A percentile compares a stretch with the other conserved stretches of the same genome.
Evolutionary conservation across 2,113 vertebrate species (phyloP).

Genomic region (Neogale vison): DNA sequence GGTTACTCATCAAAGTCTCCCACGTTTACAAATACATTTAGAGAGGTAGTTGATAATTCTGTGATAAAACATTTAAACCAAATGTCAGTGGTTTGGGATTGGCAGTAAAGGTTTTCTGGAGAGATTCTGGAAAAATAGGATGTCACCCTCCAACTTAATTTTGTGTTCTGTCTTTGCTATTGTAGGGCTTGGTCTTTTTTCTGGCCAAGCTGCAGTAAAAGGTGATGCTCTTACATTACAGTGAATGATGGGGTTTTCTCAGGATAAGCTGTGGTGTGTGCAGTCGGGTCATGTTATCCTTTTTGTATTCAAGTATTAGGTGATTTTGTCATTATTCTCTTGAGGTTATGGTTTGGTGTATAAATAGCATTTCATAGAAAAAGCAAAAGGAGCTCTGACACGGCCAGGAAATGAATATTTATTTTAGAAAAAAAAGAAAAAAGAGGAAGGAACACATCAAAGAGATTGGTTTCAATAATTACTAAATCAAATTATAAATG

Average conservation of each 20-base stretch:
- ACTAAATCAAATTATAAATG: conserved; percentile 12
- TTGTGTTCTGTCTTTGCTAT: not conserved
- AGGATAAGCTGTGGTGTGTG: not conserved
- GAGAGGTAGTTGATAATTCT: not conserved
- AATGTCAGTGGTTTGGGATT: not conserved
- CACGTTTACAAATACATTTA: not conserved
- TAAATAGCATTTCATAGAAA: not conserved
- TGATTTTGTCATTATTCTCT: not conserved
- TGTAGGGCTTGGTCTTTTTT: not conserved
- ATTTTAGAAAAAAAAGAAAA: conserved; percentile 34
- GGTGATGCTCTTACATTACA: not conserved
- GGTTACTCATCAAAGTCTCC: not conserved
- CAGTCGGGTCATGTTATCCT: not conserved
- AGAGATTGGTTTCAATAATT: not conserved
- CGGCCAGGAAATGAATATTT: not conserved
- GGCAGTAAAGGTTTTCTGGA: not conserved
- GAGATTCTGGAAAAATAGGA: not conserved
- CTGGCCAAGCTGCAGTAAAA: not conserved
- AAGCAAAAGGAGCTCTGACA: not conserved
- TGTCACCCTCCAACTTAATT: not conserved
- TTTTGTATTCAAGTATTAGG: not conserved
- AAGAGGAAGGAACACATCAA: not conserved
- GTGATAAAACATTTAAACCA: not conserved
- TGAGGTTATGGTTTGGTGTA: not conserved
- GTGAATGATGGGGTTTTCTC: not conserved